These are phyloP conservation scores for Drosophila trapezifrons DNA, from an alignment of 1,140 invertebrate species.

Conservation along the genomic window DNA sequence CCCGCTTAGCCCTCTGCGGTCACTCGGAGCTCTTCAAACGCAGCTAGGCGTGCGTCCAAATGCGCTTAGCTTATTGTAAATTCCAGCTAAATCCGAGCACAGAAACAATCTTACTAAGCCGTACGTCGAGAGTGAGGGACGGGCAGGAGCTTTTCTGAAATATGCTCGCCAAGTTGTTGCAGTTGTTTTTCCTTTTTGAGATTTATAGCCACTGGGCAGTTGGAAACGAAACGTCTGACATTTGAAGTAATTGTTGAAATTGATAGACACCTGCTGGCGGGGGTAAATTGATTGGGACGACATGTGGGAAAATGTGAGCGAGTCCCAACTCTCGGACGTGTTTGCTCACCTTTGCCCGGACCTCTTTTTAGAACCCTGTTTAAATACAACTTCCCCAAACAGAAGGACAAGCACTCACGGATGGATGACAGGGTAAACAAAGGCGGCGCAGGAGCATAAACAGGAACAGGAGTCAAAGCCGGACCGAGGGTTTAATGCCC, in stretches of 20 bases:
- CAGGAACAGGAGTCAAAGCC: constrained; percentile 13
- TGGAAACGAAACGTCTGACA: constrained; percentile 51
- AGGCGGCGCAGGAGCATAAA: constrained; percentile 19
- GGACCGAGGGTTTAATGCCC: constrained; percentile 45
- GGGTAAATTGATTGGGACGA: constrained; percentile 30
- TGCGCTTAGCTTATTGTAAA: constrained; percentile 74
- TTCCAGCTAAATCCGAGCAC: constrained; percentile 60
- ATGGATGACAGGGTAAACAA: constrained; percentile 32
- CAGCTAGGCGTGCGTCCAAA: constrained; percentile 47
- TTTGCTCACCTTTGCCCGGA: constrained; percentile 29
- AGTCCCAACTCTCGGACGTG: constrained; percentile 2
- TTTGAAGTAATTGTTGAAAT: constrained; percentile 68
- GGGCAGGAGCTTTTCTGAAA: constrained; percentile 14
- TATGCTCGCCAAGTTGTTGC: constrained; percentile 62
- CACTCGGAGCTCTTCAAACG: constrained; percentile 5
- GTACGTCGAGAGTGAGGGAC: not conserved
- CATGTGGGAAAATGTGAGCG: constrained; percentile 36
- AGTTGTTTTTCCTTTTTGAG: constrained; percentile 60
- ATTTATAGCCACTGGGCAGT: constrained; percentile 58
- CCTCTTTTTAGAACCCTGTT: constrained; percentile 36
- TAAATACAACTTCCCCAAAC: constrained; percentile 45
- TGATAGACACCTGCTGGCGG: constrained; percentile 58
- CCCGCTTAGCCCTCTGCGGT: constrained; percentile 42
- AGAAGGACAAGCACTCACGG: constrained; percentile 22
- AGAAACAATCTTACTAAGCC: constrained; percentile 61